Evolutionary conservation across 2,113 vertebrate genomes (phyloP), one percentile per base, ranked within the genome.

Genomic region (Varanus salvator): DNA sequence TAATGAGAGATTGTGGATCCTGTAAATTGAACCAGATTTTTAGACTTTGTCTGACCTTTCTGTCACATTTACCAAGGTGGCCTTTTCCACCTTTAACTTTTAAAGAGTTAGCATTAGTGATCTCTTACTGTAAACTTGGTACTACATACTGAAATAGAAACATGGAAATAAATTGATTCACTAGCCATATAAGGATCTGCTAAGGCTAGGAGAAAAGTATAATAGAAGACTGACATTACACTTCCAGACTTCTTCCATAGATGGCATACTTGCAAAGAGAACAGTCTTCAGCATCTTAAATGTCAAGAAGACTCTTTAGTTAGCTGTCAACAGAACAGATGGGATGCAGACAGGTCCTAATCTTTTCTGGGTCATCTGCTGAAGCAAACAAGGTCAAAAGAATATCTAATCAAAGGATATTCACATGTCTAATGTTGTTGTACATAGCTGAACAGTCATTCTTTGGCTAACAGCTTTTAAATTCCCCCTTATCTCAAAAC

Each of bases 231-330:
- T 77, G 81, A 54, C 44, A 23, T 54, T 80, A 69, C 81, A 84
- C 72, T 77, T 84, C 88, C 75, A 85, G 74, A 78, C 78, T 89
- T 77, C 48, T 89, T 85, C 88, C 60, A 85, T 89, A 89, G 88
- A 89, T 89, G 88, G 88, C 88, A 89, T 57, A 80, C 82, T 89
- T 85, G 48, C 82, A 89, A 78, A 89, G 82, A 78, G 44, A 85
- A 89, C 15, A 78, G 31, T 54, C n/a, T 44, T 34, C 60, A 17
- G 25, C 75, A 50, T 54, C 57, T 78, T 85, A 69, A 31, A 85
- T 78, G 52, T 83, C 69, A 68, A 71, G 29, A 80, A 66, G 29
- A 34, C 69, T 89, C 87, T 89, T 83, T 4, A 44, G 52, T 85
- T 77, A 78, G 68, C 27, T 85, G 60, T 85, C 64, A 85, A 15